A percentile compares a stretch with the other conserved stretches of the same genome.
phyloP scores from a whole-genome alignment of 2,113 vertebrate species.

The Serinus canaria region DNA sequence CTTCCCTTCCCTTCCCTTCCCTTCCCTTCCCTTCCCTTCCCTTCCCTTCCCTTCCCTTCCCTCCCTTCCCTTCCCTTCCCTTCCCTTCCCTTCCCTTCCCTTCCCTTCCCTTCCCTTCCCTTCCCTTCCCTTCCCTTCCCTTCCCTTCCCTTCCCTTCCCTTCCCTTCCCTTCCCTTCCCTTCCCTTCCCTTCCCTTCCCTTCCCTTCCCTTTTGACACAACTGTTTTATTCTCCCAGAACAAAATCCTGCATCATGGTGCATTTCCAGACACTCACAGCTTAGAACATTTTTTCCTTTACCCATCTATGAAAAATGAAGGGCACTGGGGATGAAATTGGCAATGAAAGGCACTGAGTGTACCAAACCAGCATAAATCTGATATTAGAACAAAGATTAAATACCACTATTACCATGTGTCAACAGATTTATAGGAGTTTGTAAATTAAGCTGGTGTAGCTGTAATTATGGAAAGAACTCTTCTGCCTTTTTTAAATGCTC shows the following conservation, averaged over 20 bases:
- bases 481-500: not conserved
- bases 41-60: not conserved
- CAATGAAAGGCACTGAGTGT: not conserved
- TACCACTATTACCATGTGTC: not conserved
- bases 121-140: not conserved
- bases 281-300: not conserved
- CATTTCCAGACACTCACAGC: not conserved
- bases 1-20: not conserved
- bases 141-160: not conserved
- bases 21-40: not conserved
- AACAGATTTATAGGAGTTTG: not conserved
- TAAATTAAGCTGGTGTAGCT: not conserved
- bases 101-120: not conserved
- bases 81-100: not conserved
- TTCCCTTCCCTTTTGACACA: not conserved
- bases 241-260: not conserved
- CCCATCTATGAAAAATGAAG: not conserved
- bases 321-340: not conserved
- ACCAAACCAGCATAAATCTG: not conserved
- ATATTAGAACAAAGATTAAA: not conserved
- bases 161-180: not conserved
- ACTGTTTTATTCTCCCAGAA: not conserved
- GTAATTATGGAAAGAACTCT: not conserved
- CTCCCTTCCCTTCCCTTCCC: not conserved
- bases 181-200: not conserved